Conservation (phyloP, 2,888 invertebrate species). For the Acanthopleura granulata region DNA sequence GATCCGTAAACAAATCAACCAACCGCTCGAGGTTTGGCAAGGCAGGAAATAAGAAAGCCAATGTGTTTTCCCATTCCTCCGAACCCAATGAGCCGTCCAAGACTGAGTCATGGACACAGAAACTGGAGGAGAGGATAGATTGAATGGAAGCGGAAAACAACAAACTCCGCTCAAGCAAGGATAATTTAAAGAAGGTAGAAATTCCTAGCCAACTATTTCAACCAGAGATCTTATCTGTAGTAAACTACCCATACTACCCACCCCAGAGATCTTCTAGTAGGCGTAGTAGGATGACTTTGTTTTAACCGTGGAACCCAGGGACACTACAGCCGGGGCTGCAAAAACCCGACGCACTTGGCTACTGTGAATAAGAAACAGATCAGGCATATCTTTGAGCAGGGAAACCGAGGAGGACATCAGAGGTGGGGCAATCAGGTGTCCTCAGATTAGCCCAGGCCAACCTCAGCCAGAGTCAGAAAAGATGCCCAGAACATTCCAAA, state of each 20-base stretch:
- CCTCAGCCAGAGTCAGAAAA: not conserved
- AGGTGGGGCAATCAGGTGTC: constrained; percentile 13
- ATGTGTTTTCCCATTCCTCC: not conserved
- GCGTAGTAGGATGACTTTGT: not conserved
- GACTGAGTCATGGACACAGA: not conserved
- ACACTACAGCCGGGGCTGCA: not conserved
- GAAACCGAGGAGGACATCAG: constrained; percentile 6
- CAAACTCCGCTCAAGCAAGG: not conserved
- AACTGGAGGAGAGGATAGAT: not conserved
- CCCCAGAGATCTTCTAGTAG: not conserved
- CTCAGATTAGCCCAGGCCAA: not conserved
- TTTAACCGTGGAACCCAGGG: not conserved
- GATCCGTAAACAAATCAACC: constrained; percentile 11
- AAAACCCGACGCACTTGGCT: not conserved
- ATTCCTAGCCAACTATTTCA: not conserved
- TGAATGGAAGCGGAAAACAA: not conserved
- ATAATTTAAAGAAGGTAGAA: not conserved
- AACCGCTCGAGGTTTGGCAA: constrained; percentile 1
- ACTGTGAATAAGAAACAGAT: not conserved
- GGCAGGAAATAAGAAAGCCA: not conserved
- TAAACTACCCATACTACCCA: constrained; percentile 8
- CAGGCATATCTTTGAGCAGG: not conserved
- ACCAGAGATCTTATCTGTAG: not conserved
- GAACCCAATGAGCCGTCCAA: not conserved
- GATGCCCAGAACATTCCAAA: constrained; percentile 9